Conservation (phyloP, 2,888 invertebrate species). For the Spilarctia lutea region DNA sequence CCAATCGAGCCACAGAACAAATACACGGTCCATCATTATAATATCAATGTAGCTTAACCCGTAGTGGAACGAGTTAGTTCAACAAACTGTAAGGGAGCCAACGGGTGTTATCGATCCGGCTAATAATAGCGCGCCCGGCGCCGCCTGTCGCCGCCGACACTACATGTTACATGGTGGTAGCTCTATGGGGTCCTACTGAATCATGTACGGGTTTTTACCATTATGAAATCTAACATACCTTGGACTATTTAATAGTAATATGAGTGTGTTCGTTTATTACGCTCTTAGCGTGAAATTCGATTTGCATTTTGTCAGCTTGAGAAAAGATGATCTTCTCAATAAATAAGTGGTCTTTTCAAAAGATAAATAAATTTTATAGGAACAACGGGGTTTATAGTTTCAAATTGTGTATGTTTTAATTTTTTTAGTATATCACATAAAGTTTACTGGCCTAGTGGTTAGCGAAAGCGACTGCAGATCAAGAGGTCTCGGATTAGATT, state of each 20-base stretch:
- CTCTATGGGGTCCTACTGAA: constrained; percentile 1
- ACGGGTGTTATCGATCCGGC: constrained; percentile 27
- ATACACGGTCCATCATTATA: constrained; percentile 3
- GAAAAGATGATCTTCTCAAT: not conserved
- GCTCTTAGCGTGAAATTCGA: not conserved
- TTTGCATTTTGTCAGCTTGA: not conserved
- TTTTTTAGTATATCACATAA: not conserved
- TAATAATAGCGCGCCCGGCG: constrained; percentile 43
- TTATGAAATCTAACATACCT: not conserved
- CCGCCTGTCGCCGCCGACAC: constrained; percentile 42
- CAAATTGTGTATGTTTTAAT: not conserved
- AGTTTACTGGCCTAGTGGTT: too few relatives aligned
- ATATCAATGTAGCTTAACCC: constrained; percentile 1
- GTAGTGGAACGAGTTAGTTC: constrained; percentile 35
- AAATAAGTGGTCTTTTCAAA: not conserved
- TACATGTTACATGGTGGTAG: not conserved
- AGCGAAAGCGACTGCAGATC: too few relatives aligned
- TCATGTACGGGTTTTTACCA: not conserved
- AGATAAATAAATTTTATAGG: not conserved
- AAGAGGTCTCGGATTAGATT: too few relatives aligned
- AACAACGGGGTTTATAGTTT: not conserved
- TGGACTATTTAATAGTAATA: not conserved
- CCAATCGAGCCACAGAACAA: not conserved
- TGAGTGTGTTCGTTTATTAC: not conserved
- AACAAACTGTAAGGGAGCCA: constrained; percentile 43